These are phyloP conservation scores for Coracias cyanogaster DNA, from an alignment of 2,797 vertebrate genomes.

Conservation along the genomic window DNA sequence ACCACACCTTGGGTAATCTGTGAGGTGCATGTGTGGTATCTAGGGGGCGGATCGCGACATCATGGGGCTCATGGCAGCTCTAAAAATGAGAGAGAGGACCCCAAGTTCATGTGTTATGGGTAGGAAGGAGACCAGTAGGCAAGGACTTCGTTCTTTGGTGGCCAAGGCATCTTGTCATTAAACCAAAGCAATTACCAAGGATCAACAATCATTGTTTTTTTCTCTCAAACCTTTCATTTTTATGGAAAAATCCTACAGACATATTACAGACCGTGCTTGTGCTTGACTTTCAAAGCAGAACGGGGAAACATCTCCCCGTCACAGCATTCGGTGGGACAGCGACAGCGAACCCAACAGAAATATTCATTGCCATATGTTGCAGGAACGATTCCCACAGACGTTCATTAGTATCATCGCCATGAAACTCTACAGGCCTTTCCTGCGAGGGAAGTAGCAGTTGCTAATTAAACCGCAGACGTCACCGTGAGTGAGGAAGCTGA, in stretches of 20 bases:
- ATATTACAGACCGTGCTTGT: neutral
- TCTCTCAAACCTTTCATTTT: neutral
- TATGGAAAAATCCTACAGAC: slow-evolving; percentile 8
- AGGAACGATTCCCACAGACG: slow-evolving; percentile 9
- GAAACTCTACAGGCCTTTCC: slow-evolving; percentile 24
- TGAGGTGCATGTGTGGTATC: too few species aligned
- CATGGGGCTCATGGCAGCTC: neutral
- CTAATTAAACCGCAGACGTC: slow-evolving; percentile 42
- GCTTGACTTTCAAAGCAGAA: slow-evolving; percentile 26
- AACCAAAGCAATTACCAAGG: neutral
- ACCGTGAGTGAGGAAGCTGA: neutral
- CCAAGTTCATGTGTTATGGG: fast-evolving
- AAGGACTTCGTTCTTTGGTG: neutral
- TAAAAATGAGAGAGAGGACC: neutral
- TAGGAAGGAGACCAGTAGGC: neutral
- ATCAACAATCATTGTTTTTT: neutral
- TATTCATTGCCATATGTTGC: slow-evolving; percentile 61
- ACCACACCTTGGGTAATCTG: neutral
- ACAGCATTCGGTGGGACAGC: slow-evolving; percentile 9
- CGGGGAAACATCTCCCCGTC: neutral
- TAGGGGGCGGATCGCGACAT: too few species aligned
- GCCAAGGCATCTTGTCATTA: neutral
- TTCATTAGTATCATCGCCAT: slow-evolving; percentile 24
- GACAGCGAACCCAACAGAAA: slow-evolving; percentile 34
- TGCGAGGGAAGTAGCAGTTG: slow-evolving; percentile 26